Base-by-base conservation (phyloP, 2,113 vertebrate species). In the Ovibos moschatus region DNA sequence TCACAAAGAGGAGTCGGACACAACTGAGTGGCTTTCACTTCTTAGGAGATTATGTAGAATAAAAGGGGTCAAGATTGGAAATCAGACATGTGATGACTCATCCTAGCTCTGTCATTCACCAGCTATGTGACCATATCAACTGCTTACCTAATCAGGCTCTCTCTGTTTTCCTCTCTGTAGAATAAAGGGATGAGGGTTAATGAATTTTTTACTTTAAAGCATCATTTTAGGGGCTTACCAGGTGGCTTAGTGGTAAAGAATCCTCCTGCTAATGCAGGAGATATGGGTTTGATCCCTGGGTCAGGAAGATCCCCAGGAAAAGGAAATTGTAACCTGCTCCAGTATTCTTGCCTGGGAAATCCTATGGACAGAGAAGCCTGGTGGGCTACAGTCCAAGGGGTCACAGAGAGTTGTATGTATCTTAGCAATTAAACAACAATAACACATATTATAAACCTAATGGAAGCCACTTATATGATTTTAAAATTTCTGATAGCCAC, bases 81-180 rank as follows among this genome's bases (percentile, higher is more conserved):
- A 79, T 15, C 8, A 2, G 19, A 91, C 40, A 16, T 17, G 7
- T 55, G 19, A 23, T 10, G 47, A 79, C 13, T 30, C 30, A 79
- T 17, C 60, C n/a, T 8, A 30, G 8, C n/a, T 53, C 53, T 74
- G 25, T 58, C 62, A 17, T 1, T 71, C 23, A 23, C 8, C 50
- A 76, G 57, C 27, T 27, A 1, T 6, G 51, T 88, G 62, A 53
- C 21, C 25, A 27, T 3, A 40, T 25, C 23, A 17, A 21, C 21
- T 2, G 1, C 9, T 57, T 36, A 11, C 40, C 45, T 47, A 13
- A n/a, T 57, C 81, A 16, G 27, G 21, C 47, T 60, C 53, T 60
- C 53, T 51, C 53, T 55, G 50, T 84, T 96, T 95, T 76, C 17
- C 33, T 93, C 15, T 86, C n/a, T 43, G 3, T 51, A 58, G 87